A percentile compares a stretch with the other conserved stretches of the same genome.
These are phyloP conservation scores for Azorinus chamasolen DNA, from an alignment of 2,888 invertebrate genomes.

Conservation along the genomic window DNA sequence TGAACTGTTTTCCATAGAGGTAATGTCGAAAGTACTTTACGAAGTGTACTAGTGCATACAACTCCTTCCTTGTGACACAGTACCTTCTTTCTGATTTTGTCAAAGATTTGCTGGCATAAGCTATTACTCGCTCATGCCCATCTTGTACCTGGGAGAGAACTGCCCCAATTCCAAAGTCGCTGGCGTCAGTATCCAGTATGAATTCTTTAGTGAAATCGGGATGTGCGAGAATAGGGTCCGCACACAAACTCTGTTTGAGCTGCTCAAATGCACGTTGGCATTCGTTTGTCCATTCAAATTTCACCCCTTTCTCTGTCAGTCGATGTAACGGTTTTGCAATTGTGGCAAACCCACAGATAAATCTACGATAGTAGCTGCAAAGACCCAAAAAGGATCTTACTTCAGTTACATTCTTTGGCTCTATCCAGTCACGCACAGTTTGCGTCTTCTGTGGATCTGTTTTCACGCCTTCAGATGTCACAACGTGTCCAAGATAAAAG, in stretches of 20 bases:
- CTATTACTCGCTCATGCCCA: conserved; percentile 16
- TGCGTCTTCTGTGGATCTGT: conserved; percentile 25
- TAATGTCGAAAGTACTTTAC: conserved; percentile 62
- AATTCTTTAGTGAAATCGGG: conserved; percentile 20
- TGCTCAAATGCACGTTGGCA: conserved; percentile 10
- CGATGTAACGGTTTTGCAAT: conserved; percentile 6
- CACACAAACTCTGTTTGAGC: conserved; percentile 6
- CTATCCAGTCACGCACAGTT: conserved; percentile 1
- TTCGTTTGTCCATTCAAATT: conserved; percentile 6
- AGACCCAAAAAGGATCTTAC: conserved; percentile 6
- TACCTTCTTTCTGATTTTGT: conserved; percentile 28
- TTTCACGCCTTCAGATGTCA: conserved; percentile 25
- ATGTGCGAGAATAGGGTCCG: conserved; percentile 17
- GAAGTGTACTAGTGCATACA: conserved; percentile 53
- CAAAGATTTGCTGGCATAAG: conserved; percentile 27
- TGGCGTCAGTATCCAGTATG: conserved; percentile 45
- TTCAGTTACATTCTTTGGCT: neutral
- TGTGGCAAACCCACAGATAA: conserved; percentile 8
- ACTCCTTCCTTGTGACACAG: conserved; percentile 54
- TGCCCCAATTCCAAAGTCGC: conserved; percentile 28
- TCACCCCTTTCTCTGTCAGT: conserved; percentile 8
- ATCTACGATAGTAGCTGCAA: conserved; percentile 11
- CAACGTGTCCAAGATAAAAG: conserved; percentile 23
- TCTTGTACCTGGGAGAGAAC: conserved; percentile 20
- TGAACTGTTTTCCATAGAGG: conserved; percentile 50